Conservation (phyloP, 2,113 vertebrate genomes). For the Amphilophus citrinellus region DNA sequence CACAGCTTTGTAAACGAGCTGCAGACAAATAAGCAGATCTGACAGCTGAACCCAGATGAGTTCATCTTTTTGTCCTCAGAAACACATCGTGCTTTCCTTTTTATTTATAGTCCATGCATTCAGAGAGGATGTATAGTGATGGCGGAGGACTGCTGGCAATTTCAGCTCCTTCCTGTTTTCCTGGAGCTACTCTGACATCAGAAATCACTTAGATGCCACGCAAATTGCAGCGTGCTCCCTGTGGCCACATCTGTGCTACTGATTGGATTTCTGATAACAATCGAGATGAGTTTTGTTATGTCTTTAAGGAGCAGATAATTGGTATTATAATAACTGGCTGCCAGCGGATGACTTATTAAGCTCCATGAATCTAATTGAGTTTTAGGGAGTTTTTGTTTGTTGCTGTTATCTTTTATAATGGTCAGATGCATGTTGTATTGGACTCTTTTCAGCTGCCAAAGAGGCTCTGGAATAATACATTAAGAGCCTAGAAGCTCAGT, state of each 20-base stretch:
- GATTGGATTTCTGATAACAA: constrained; percentile 27
- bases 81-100: constrained; percentile 18
- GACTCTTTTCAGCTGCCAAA: not conserved
- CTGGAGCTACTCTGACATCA: constrained; percentile 19
- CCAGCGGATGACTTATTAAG: constrained; percentile 12
- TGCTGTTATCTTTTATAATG: constrained; percentile 3
- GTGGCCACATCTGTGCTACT: not conserved
- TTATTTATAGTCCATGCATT: not conserved
- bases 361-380: constrained; percentile 23
- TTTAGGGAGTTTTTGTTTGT: not conserved
- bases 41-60: constrained; percentile 9
- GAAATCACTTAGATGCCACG: constrained; percentile 18
- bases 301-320: constrained; percentile 47
- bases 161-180: constrained; percentile 18
- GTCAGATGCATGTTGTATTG: not conserved
- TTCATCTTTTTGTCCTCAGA: constrained; percentile 35
- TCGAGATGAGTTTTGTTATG: constrained; percentile 22
- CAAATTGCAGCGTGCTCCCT: not conserved
- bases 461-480: not conserved
- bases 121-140: constrained; percentile 9
- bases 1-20: not conserved
- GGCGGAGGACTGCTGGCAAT: constrained; percentile 19
- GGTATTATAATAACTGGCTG: constrained; percentile 27
- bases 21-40: not conserved
- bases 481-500: not conserved